A percentile compares a stretch with the other conserved stretches of the same genome.
Conservation (phyloP, 2,797 vertebrate genomes). For the Synanceia verrucosa region DNA sequence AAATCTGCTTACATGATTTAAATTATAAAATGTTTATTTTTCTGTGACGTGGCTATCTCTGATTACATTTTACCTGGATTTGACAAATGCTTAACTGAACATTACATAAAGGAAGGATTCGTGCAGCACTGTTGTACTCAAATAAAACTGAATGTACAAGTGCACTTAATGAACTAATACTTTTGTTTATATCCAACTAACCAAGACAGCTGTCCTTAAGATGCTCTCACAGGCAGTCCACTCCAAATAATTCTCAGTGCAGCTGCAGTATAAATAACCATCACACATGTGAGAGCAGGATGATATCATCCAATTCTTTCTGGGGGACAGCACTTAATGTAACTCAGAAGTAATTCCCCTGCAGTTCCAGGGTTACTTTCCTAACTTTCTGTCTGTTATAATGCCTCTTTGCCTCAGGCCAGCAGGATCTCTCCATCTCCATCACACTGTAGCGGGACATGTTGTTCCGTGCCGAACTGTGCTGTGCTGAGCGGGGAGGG, state of each 20-base stretch:
- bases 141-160: neutral
- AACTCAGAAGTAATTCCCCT: conserved; percentile 44
- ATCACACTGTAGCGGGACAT: conserved; percentile 25
- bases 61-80: too few species aligned
- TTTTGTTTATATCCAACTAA: conserved; percentile 15
- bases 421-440: conserved; percentile 32
- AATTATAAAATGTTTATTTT: too few species aligned
- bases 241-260: conserved; percentile 47
- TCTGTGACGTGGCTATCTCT: too few species aligned
- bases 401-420: conserved; percentile 43
- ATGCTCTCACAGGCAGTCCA: conserved; percentile 30
- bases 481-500: conserved; percentile 6
- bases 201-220: conserved; percentile 50
- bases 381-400: conserved; percentile 23
- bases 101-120: neutral
- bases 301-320: conserved; percentile 38
- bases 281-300: conserved; percentile 37
- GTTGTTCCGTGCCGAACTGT: conserved; percentile 16
- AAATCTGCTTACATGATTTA: too few species aligned
- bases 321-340: conserved; percentile 41
- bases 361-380: conserved; percentile 40
- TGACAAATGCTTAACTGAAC: too few species aligned
- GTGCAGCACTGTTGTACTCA: neutral
- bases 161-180: conserved; percentile 15
- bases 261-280: conserved; percentile 65